phyloP scores from a whole-genome alignment of 2,888 invertebrate species.

The Achlya flavicornis region DNA sequence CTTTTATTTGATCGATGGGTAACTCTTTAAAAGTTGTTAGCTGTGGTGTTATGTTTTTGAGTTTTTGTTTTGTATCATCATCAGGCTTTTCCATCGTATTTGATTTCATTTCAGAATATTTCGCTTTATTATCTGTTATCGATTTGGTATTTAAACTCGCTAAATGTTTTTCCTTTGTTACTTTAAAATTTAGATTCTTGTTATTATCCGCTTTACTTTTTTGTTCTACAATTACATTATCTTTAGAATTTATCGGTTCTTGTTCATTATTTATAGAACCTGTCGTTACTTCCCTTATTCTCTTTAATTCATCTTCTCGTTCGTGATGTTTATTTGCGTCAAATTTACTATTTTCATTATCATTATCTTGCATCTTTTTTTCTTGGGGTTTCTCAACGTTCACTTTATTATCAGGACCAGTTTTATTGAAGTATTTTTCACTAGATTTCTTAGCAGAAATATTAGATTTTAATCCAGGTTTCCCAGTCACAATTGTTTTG shows the following conservation, averaged over 20 bases:
- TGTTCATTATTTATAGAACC: not conserved
- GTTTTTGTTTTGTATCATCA: not conserved
- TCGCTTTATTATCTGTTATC: not conserved
- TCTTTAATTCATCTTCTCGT: not conserved
- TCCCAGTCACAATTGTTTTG: not conserved
- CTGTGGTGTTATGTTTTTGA: not conserved
- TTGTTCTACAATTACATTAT: not conserved
- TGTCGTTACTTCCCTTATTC: not conserved
- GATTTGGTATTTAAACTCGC: not conserved
- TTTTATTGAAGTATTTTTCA: too few relatives aligned
- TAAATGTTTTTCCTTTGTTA: constrained; percentile 11
- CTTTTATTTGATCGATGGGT: not conserved
- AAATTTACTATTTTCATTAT: too few relatives aligned
- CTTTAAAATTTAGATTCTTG: constrained; percentile 15
- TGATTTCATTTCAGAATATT: not conserved
- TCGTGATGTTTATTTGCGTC: too few relatives aligned
- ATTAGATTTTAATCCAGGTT: not conserved
- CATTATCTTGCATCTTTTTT: not conserved
- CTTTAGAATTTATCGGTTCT: not conserved
- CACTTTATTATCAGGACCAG: too few relatives aligned
- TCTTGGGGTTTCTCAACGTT: not conserved
- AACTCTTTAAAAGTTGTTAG: not conserved
- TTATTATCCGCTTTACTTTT: constrained; percentile 17
- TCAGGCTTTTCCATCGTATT: not conserved
- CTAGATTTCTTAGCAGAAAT: too few relatives aligned